Percentiles rank a stretch among this genome's conserved stretches.
These are phyloP conservation scores for Hydrolagus affinis DNA, from an alignment of 2,113 vertebrate genomes.

Conservation along the genomic window DNA sequence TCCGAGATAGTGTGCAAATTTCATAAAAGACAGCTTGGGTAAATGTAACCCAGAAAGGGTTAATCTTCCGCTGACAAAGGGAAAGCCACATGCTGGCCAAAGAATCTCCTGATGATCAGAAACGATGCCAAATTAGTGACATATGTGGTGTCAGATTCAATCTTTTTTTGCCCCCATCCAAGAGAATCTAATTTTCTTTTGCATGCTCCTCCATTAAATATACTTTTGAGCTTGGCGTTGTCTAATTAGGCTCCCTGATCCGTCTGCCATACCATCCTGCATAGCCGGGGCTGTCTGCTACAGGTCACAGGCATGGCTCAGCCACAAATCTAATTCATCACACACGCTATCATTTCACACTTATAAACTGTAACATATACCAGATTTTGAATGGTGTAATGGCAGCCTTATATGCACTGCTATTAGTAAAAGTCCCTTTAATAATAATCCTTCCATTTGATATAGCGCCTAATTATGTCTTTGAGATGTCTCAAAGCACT, in stretches of 20 bases:
- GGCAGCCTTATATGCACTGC: too few species aligned
- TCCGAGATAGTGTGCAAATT: too few species aligned
- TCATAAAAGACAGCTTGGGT: neutral
- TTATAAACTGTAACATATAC: neutral
- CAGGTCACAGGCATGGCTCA: neutral
- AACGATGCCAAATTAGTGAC: neutral
- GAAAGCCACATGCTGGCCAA: neutral
- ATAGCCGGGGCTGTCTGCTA: neutral
- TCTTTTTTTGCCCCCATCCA: constrained; percentile 9
- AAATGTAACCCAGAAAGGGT: neutral
- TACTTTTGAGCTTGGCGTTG: neutral
- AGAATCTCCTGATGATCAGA: neutral
- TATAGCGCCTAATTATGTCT: too few species aligned
- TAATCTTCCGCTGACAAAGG: neutral
- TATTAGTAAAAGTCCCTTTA: too few species aligned
- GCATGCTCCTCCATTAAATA: constrained; percentile 11
- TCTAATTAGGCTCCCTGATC: neutral
- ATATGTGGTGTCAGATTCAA: neutral
- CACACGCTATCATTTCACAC: neutral
- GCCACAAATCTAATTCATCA: neutral
- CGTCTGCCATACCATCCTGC: neutral
- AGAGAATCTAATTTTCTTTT: neutral
- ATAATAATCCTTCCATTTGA: too few species aligned
- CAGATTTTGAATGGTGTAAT: neutral
- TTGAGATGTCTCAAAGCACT: too few species aligned